Percentiles rank a stretch among this genome's conserved stretches.
These are phyloP conservation scores for Rhodophaea formosa DNA, from an alignment of 2,888 invertebrate genomes.

Conservation along the genomic window DNA sequence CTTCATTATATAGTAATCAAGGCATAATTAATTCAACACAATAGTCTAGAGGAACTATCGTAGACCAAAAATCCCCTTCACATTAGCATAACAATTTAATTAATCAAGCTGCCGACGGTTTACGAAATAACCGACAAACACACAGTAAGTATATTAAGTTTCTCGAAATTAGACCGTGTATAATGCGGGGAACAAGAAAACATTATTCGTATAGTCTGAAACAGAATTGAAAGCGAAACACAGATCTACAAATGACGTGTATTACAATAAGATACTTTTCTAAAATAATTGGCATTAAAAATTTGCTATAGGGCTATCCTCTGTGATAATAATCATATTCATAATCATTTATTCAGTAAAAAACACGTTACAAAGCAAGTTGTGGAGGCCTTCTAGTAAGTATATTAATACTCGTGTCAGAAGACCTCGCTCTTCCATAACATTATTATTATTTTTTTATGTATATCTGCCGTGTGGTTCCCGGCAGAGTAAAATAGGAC, in stretches of 20 bases:
- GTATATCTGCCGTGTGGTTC: no score
- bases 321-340: no score
- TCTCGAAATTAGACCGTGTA: slow-evolving; percentile 2
- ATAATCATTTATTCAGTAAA: no score
- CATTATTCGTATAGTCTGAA: background rate
- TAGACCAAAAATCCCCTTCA: slow-evolving; percentile 60
- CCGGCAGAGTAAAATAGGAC: no score
- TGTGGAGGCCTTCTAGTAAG: no score
- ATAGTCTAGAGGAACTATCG: slow-evolving; percentile 31
- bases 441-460: no score
- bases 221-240: background rate
- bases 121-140: slow-evolving; percentile 15
- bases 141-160: slow-evolving; percentile 12
- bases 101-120: slow-evolving; percentile 57
- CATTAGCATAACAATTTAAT: slow-evolving; percentile 75
- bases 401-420: no score
- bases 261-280: no score
- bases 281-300: no score
- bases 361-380: no score
- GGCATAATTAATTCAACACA: slow-evolving; percentile 21
- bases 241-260: background rate
- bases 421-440: no score
- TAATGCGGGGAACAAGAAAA: slow-evolving; percentile 1
- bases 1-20: slow-evolving; percentile 21
- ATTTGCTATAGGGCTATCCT: no score